Evolutionary conservation across 2,797 vertebrate species (phyloP).

Genomic region (Tiaroga cobitis): DNA sequence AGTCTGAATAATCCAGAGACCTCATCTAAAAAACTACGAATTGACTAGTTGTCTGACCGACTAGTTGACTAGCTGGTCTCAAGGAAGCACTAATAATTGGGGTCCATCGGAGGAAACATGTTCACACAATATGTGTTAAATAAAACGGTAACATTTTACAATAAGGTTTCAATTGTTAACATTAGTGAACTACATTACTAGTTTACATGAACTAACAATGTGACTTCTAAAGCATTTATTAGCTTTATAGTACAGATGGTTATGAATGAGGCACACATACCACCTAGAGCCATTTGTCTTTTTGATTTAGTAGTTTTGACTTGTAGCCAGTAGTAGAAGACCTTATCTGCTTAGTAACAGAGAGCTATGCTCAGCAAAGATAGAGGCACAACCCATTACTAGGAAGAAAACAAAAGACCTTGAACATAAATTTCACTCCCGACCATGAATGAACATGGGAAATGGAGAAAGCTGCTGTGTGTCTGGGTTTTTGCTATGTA

Average conservation of each 20-base stretch:
- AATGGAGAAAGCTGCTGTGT: background rate
- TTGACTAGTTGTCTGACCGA: background rate
- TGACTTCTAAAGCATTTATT: background rate
- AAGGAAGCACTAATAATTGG: background rate
- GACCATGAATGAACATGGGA: background rate
- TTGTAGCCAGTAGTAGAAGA: background rate
- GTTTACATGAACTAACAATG: background rate
- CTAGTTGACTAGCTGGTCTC: too few species aligned
- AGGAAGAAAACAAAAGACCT: background rate
- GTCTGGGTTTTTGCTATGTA: background rate
- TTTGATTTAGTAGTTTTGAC: constrained; percentile 4
- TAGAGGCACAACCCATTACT: background rate
- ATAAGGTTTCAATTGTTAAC: background rate
- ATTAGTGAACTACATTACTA: background rate
- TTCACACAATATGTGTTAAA: background rate
- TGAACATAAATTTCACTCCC: background rate
- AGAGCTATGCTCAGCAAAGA: background rate
- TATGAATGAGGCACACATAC: background rate
- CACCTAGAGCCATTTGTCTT: background rate
- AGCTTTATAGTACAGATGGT: background rate
- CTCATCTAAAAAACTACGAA: background rate
- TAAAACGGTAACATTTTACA: background rate
- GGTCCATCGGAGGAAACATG: background rate
- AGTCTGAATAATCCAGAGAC: background rate
- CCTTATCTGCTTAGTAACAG: background rate